Evolutionary conservation across 2,113 vertebrate species (phyloP).

Genomic region (Cathartes aura): DNA sequence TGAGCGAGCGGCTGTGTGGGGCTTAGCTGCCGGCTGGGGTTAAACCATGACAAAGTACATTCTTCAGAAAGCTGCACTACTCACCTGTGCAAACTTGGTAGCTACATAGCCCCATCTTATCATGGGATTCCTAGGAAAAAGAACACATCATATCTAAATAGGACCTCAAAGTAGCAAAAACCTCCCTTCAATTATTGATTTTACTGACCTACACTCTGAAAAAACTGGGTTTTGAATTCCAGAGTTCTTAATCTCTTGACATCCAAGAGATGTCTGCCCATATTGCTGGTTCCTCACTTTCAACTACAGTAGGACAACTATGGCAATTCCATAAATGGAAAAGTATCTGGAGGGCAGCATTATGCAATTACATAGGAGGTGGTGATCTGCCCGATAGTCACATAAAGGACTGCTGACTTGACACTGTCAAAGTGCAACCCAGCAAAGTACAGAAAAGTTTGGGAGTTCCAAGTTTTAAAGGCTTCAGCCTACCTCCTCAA

Average conservation of each 20-base stretch:
- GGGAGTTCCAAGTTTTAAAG: background rate
- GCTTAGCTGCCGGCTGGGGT: no score
- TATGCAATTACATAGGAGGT: rapidly evolving
- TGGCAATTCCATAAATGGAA: background rate
- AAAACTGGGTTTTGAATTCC: background rate
- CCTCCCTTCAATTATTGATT: background rate
- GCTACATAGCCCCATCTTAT: constrained; percentile 93
- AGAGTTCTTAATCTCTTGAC: background rate
- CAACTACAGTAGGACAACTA: background rate
- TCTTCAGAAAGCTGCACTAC: background rate
- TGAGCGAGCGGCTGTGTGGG: no score
- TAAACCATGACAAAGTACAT: background rate
- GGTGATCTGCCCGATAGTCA: background rate
- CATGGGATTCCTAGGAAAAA: constrained; percentile 81
- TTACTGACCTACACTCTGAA: background rate
- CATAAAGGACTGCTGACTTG: background rate
- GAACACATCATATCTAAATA: background rate
- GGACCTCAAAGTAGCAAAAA: background rate
- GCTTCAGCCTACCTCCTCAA: background rate
- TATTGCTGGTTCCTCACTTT: background rate
- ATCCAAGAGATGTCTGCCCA: background rate
- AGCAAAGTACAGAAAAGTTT: background rate
- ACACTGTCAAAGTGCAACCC: background rate
- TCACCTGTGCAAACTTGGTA: constrained; percentile 92
- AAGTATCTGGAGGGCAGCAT: background rate